Base-by-base conservation (phyloP, 2,113 vertebrate species). In the Paradoxurus hermaphroditus region DNA sequence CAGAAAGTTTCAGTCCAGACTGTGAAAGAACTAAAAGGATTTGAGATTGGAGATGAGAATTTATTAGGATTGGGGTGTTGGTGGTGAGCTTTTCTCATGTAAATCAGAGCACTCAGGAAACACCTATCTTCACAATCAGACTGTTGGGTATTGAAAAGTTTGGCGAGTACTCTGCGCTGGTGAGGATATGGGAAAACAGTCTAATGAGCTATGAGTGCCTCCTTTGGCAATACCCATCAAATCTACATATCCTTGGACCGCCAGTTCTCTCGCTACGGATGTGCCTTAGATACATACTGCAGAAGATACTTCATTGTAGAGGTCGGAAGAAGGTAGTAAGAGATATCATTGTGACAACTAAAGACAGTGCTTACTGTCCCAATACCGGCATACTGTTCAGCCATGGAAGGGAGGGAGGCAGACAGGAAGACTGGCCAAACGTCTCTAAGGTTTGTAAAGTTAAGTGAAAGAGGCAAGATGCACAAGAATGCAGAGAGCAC, bases 1-100 rank as follows among this genome's bases (percentile, higher is more conserved):
- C 49, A 56, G 95, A 56, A 79, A 95, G 19, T 84, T 72, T 90
- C 27, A 29, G 39, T 39, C 41, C 39, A 34, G n/a, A 49, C 13
- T 53, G 44, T 70, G 67, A 70, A 9, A 70, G 87, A 9, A 70
- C 78, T 72, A 11, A 70, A 88, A 90, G 56, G 46, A 44, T 87
- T 41, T 29, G 75, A 75, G 78, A 23, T 11, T 7, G 34, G 25
- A 59, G 65, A 77, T 79, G 12, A 78, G 49, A 89, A 72, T 82
- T 44, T 21, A 41, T 78, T 65, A 46, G 67, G 41, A 41, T 23
- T 82, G 14, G 39, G 34, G 21, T 3, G 16, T 14, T 18, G 31
- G 44, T 39, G 31, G 34, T n/a, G 23, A 59, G 19, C 63, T 51
- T 90, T 72, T 75, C 86, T 79, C 23, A 83, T 88, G 10, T 21